phyloP scores from a whole-genome alignment of 2,797 vertebrate genomes.

The Peromyscus eremicus region DNA sequence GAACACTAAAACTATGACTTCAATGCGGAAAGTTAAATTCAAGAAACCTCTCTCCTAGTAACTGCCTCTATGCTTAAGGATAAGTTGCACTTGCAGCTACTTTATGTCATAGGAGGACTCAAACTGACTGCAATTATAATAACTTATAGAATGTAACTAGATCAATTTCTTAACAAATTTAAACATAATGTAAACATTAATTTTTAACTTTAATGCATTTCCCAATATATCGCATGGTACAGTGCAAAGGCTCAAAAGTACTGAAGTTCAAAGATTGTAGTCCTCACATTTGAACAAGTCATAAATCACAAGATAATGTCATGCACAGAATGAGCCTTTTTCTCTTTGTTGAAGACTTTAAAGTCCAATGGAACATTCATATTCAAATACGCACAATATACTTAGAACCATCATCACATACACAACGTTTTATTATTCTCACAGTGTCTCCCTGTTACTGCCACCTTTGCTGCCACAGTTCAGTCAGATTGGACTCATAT shows the following conservation, averaged over 20 bases:
- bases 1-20: neutral
- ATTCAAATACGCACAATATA: neutral
- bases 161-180: neutral
- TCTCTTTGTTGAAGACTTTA: neutral
- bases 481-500: neutral
- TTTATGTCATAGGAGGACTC: neutral
- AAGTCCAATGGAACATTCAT: neutral
- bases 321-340: neutral
- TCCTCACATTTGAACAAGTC: neutral
- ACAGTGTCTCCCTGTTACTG: neutral
- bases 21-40: neutral
- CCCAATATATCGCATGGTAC: neutral
- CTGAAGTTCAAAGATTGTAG: neutral
- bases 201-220: neutral
- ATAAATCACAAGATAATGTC: neutral
- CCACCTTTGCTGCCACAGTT: neutral
- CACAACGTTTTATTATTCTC: slow-evolving; percentile 28
- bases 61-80: neutral
- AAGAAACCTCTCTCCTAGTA: neutral
- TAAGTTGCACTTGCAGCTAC: neutral
- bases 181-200: neutral
- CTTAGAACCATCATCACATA: neutral
- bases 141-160: neutral
- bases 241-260: neutral
- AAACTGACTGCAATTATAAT: neutral